phyloP scores from a whole-genome alignment of 2,113 vertebrate species.

The Pristiophorus japonicus region DNA sequence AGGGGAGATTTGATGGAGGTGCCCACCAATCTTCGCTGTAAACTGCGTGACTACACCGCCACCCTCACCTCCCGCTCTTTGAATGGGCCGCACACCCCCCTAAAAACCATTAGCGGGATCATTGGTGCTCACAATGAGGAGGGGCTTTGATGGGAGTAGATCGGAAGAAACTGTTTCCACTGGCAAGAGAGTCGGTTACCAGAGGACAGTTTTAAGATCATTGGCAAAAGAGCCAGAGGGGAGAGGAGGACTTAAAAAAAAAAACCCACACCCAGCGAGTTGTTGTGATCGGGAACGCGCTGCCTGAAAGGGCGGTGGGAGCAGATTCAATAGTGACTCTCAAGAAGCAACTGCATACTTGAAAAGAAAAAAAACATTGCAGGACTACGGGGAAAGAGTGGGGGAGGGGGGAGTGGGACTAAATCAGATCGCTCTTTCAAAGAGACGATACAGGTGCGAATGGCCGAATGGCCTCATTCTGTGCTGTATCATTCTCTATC shows the following conservation, averaged over 20 bases:
- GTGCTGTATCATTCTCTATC: no score
- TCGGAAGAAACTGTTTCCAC: not conserved
- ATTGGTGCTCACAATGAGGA: not conserved
- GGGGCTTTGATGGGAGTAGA: not conserved
- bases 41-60: no score
- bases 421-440: not conserved
- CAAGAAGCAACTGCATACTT: not conserved
- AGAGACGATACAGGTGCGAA: not conserved
- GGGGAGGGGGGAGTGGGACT: not conserved
- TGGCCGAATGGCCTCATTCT: not conserved
- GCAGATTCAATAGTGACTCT: not conserved
- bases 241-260: not conserved
- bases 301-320: not conserved
- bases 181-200: not conserved
- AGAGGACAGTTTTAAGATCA: not conserved
- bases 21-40: no score
- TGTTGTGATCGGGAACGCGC: not conserved
- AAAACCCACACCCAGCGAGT: not conserved
- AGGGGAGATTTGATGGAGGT: not conserved
- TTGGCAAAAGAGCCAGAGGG: not conserved
- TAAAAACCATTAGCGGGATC: no score
- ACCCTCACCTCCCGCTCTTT: no score
- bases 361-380: not conserved
- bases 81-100: no score
- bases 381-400: not conserved